Conservation (phyloP, 2,797 vertebrate genomes). For the Allobates femoralis region DNA sequence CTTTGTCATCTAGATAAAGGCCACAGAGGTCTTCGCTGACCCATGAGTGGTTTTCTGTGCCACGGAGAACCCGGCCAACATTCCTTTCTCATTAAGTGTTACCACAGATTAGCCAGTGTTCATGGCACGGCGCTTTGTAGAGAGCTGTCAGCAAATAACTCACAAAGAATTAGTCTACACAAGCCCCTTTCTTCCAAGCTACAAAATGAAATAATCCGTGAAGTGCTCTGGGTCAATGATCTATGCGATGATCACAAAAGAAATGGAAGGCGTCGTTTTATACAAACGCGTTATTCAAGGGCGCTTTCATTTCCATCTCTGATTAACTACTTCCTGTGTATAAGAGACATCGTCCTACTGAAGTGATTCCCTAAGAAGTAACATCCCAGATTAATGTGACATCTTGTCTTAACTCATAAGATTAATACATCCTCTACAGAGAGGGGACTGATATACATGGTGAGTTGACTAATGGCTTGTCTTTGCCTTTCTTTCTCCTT, state of each 20-base stretch:
- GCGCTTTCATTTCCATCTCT: constrained; percentile 9
- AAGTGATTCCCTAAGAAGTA: constrained; percentile 2
- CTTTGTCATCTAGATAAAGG: constrained; percentile 16
- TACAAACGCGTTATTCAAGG: constrained; percentile 44
- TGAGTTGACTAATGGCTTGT: neutral
- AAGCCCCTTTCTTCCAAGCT: constrained; percentile 48
- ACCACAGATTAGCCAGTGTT: constrained; percentile 47
- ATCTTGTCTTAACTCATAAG: neutral
- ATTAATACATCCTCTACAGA: neutral
- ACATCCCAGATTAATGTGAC: constrained; percentile 23
- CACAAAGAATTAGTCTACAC: constrained; percentile 42
- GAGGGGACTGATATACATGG: neutral
- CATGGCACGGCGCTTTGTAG: constrained; percentile 42
- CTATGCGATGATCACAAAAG: constrained; percentile 52
- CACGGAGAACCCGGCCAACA: constrained; percentile 28
- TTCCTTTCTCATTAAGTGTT: constrained; percentile 53
- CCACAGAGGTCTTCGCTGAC: constrained; percentile 28
- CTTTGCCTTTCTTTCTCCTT: neutral
- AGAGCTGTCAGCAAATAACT: constrained; percentile 33
- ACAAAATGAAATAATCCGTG: constrained; percentile 52
- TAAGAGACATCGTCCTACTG: neutral
- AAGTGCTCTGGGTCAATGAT: constrained; percentile 51
- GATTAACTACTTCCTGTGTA: constrained; percentile 41
- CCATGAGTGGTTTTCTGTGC: constrained; percentile 24
- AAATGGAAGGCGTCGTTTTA: constrained; percentile 25